Evolutionary conservation across 2,888 invertebrate genomes (phyloP).

Genomic region (Microctonus aethiopoides): DNA sequence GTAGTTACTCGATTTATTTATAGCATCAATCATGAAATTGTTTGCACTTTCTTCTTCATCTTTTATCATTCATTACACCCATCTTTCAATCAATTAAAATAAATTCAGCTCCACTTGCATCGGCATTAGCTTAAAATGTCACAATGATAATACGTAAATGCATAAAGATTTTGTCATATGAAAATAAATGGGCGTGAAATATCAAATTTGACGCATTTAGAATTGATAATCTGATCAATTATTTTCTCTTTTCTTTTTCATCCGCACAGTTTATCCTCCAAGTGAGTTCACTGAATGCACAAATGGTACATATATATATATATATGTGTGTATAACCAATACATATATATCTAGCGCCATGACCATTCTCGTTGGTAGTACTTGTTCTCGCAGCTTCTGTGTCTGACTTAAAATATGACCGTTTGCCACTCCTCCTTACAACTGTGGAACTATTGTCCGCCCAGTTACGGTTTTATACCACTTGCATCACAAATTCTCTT

Average conservation of each 20-base stretch:
- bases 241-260: not conserved
- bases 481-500: not conserved
- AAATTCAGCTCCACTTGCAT: not conserved
- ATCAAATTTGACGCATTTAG: slow-evolving; percentile 1
- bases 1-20: not conserved
- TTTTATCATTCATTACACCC: not conserved
- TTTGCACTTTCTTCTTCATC: not conserved
- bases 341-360: not conserved
- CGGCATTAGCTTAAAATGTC: not conserved
- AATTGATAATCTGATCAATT: slow-evolving; percentile 37
- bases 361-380: slow-evolving; percentile 45
- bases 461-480: slow-evolving; percentile 30
- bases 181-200: not conserved
- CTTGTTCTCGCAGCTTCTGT: slow-evolving; percentile 57
- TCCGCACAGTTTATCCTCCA: slow-evolving; percentile 23
- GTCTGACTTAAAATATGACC: slow-evolving; percentile 63
- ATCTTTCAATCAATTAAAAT: not conserved
- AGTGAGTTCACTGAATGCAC: slow-evolving; percentile 13
- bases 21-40: not conserved
- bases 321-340: too few relatives aligned
- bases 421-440: slow-evolving; percentile 61
- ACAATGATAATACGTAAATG: not conserved
- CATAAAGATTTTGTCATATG: not conserved
- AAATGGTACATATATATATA: not conserved
- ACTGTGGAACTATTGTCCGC: slow-evolving; percentile 56